phyloP scores from a whole-genome alignment of 1,140 invertebrate genomes.

The Nasonia giraulti region DNA sequence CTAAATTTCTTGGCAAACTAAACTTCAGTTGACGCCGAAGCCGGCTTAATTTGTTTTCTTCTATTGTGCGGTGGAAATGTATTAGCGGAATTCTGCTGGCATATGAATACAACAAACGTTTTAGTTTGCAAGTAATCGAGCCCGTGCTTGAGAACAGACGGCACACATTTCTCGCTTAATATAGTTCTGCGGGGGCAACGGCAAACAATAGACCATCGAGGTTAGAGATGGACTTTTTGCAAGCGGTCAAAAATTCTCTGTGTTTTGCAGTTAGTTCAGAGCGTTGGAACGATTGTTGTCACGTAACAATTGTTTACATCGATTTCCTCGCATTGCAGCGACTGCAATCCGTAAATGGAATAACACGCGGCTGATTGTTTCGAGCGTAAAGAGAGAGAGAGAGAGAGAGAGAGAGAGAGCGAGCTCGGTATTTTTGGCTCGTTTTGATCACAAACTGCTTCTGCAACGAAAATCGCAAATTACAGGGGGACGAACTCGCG shows the following conservation, averaged over 20 bases:
- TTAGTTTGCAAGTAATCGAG: background rate
- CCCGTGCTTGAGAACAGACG: no score
- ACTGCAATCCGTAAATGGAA: background rate
- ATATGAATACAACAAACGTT: no score
- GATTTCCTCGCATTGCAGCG: background rate
- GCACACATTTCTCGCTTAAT: no score
- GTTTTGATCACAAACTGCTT: background rate
- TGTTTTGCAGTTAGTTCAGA: no score
- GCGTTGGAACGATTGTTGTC: no score
- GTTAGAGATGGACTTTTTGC: no score
- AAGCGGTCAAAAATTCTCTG: no score
- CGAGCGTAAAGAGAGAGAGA: no score
- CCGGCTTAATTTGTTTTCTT: background rate
- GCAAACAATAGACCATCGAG: background rate
- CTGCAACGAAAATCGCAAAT: constrained; percentile 1
- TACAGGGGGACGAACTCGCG: background rate
- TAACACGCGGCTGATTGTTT: background rate
- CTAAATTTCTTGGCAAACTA: background rate
- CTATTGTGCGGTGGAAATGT: background rate
- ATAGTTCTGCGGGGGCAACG: no score
- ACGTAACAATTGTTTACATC: background rate
- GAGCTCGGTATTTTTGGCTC: background rate
- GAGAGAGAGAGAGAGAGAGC: no score
- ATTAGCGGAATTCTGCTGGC: background rate
- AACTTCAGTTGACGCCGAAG: background rate